Percentiles rank a stretch among this genome's conserved stretches.
phyloP scores from a whole-genome alignment of 2,888 invertebrate genomes.

The Alsophila aescularia region DNA sequence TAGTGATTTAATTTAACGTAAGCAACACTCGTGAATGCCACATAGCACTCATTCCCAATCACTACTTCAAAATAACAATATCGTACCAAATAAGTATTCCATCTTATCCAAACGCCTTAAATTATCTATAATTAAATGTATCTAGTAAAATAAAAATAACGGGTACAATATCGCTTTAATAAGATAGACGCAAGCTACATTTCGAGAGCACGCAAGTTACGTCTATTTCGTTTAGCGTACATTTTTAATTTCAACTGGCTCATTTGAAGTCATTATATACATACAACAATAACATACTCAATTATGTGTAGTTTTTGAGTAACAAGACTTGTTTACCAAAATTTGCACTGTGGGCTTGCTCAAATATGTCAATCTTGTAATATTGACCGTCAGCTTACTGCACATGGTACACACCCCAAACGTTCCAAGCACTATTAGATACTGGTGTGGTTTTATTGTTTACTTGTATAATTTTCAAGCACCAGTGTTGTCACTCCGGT shows the following conservation, averaged over 20 bases:
- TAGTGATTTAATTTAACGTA: slow-evolving; percentile 61
- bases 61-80: slow-evolving; percentile 69
- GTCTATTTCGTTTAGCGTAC: slow-evolving; percentile 27
- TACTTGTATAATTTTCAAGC: too few species aligned
- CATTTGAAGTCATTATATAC: slow-evolving; percentile 73
- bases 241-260: slow-evolving; percentile 51
- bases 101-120: slow-evolving; percentile 65
- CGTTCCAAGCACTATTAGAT: too few species aligned
- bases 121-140: slow-evolving; percentile 56
- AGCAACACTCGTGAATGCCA: slow-evolving; percentile 62
- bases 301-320: slow-evolving; percentile 41
- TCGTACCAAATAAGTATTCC: slow-evolving; percentile 64
- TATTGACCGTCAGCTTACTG: too few species aligned
- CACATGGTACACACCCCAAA: too few species aligned
- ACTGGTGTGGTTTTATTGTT: too few species aligned
- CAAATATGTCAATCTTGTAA: too few species aligned
- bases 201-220: slow-evolving; percentile 31
- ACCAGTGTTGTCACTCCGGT: too few species aligned
- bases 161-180: slow-evolving; percentile 14
- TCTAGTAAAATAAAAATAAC: slow-evolving; percentile 39
- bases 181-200: slow-evolving; percentile 22
- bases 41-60: slow-evolving; percentile 66
- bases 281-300: slow-evolving; percentile 66
- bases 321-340: slow-evolving; percentile 28
- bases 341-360: slow-evolving; percentile 45